Evolutionary conservation across 2,797 vertebrate genomes (phyloP).

Genomic region (Helarctos malayanus): DNA sequence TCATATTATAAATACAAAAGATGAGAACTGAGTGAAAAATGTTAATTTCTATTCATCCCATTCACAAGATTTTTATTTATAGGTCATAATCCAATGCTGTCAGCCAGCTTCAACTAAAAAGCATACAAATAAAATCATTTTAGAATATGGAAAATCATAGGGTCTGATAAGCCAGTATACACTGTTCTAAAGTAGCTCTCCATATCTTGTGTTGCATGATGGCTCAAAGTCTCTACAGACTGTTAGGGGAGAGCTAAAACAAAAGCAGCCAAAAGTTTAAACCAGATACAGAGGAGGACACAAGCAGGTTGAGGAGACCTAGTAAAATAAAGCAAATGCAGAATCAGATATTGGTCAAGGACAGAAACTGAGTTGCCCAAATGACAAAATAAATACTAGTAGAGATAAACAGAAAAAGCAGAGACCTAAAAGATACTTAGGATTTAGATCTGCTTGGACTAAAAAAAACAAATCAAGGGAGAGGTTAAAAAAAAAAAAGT

Average conservation of each 20-base stretch:
- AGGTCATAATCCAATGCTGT: neutral
- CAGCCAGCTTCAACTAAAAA: conserved; percentile 38
- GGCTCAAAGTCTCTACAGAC: neutral
- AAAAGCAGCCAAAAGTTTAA: conserved; percentile 36
- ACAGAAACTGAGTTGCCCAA: conserved; percentile 1
- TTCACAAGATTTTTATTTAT: neutral
- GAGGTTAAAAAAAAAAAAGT: neutral
- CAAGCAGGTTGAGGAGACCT: neutral
- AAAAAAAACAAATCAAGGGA: conserved; percentile 9
- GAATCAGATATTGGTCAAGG: neutral
- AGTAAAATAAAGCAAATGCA: conserved; percentile 12
- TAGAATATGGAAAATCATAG: neutral
- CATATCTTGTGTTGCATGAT: neutral
- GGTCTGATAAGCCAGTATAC: neutral
- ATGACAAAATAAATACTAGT: neutral
- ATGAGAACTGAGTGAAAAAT: neutral
- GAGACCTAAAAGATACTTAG: neutral
- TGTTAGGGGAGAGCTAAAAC: conserved; percentile 1
- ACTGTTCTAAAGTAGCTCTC: neutral
- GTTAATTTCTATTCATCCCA: conserved; percentile 6
- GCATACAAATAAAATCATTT: conserved; percentile 9
- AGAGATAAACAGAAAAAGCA: neutral
- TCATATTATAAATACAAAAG: neutral
- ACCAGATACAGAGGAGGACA: neutral
- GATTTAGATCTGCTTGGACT: neutral